Percentiles rank a stretch among this genome's conserved stretches.
Conservation (phyloP, 1,140 invertebrate species). For the Drosophila pallidifrons region DNA sequence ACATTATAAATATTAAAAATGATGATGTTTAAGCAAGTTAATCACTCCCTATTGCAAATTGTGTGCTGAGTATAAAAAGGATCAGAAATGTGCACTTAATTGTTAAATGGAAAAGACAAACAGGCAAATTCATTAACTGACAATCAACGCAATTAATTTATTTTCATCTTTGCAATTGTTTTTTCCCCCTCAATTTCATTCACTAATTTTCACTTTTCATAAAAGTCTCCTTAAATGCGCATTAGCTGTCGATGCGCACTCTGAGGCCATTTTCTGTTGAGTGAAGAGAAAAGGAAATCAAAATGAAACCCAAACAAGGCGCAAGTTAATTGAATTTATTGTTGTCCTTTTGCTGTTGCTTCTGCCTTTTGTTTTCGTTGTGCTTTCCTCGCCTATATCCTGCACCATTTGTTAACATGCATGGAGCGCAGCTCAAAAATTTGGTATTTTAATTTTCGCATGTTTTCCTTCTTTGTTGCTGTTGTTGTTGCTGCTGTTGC, state of each 20-base stretch:
- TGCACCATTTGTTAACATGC: conserved; percentile 35
- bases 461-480: conserved; percentile 26
- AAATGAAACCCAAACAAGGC: conserved; percentile 50
- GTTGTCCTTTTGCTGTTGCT: conserved; percentile 32
- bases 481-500: conserved; percentile 10
- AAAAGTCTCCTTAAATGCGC: conserved; percentile 42
- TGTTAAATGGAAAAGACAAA: conserved; percentile 12
- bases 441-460: conserved; percentile 49
- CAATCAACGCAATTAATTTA: conserved; percentile 47
- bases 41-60: not conserved
- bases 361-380: not conserved
- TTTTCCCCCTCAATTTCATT: not conserved
- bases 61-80: not conserved
- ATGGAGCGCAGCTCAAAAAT: conserved; percentile 36
- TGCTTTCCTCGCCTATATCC: conserved; percentile 13
- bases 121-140: conserved; percentile 14
- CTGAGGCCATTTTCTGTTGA: conserved; percentile 18
- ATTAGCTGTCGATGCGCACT: conserved; percentile 31
- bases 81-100: conserved; percentile 13
- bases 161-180: conserved; percentile 31
- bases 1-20: no score
- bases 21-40: not conserved
- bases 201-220: conserved; percentile 31
- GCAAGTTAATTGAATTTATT: conserved; percentile 58
- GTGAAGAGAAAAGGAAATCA: conserved; percentile 21